phyloP scores from a whole-genome alignment of 2,113 vertebrate genomes.

The Aramus guarauna region DNA sequence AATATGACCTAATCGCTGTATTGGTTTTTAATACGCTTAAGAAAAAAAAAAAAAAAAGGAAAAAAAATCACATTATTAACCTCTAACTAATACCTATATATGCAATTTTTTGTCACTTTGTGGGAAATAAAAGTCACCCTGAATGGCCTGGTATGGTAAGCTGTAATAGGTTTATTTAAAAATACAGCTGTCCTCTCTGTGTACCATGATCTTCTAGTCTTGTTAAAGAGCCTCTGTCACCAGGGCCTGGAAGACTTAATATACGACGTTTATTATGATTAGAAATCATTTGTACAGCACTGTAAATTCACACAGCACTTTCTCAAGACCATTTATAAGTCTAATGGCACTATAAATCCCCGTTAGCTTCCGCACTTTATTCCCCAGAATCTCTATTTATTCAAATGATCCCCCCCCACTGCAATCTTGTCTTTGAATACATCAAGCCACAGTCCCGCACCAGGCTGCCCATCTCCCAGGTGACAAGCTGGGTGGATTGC shows the following conservation, averaged over 20 bases:
- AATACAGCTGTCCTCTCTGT: conserved; percentile 60
- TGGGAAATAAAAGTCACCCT: conserved; percentile 47
- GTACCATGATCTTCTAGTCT: conserved; percentile 55
- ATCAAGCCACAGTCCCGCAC: background rate
- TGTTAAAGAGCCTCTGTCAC: conserved; percentile 66
- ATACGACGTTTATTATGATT: conserved; percentile 66
- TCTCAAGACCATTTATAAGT: conserved; percentile 63
- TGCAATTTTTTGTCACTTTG: background rate
- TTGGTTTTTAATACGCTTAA: background rate
- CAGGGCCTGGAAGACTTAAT: conserved; percentile 62
- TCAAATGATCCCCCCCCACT: background rate
- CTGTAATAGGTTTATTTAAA: conserved; percentile 48
- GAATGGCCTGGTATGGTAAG: conserved; percentile 35
- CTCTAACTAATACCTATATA: background rate
- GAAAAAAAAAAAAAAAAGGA: background rate
- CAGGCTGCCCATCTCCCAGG: background rate
- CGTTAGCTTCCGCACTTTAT: conserved; percentile 55
- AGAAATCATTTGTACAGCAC: conserved; percentile 70
- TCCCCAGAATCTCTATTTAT: conserved; percentile 36
- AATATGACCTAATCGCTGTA: background rate
- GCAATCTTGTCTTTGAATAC: background rate
- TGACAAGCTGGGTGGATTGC: background rate
- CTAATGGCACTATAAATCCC: conserved; percentile 69
- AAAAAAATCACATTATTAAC: background rate
- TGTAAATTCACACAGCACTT: conserved; percentile 70